A percentile compares a stretch with the other conserved stretches of the same genome.
Conservation (phyloP, 2,797 vertebrate genomes). For the Sylvia borin region DNA sequence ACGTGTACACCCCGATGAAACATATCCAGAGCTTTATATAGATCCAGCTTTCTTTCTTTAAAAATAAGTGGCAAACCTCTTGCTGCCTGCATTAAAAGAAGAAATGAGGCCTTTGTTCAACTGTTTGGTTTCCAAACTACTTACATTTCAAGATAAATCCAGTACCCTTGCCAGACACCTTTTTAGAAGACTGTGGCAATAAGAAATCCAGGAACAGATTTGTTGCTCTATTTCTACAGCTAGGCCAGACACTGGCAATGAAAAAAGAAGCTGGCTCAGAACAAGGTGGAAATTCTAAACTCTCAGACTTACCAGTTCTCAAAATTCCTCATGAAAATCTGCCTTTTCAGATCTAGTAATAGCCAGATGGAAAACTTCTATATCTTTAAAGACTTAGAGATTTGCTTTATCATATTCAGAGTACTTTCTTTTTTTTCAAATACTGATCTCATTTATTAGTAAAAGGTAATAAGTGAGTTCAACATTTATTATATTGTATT, state of each 20-base stretch:
- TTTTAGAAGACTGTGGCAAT: constrained; percentile 1
- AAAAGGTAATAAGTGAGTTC: no score
- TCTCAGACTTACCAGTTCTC: not conserved
- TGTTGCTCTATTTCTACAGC: constrained; percentile 14
- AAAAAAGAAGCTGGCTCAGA: constrained; percentile 21
- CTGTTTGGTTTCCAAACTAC: constrained; percentile 31
- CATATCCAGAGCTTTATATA: not conserved
- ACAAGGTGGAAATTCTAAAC: not conserved
- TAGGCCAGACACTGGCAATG: constrained; percentile 7
- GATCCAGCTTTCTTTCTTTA: not conserved
- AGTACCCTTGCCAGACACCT: not conserved
- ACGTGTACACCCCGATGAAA: not conserved
- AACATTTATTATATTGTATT: not conserved
- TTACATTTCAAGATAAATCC: constrained; percentile 48
- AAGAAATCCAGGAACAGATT: constrained; percentile 36
- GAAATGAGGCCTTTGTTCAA: constrained; percentile 15
- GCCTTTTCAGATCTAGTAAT: not conserved
- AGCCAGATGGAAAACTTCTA: not conserved
- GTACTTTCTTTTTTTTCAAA: not conserved
- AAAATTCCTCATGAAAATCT: not conserved
- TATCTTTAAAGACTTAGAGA: not conserved
- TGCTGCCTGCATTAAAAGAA: not conserved
- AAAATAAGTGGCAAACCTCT: not conserved
- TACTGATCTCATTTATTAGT: not conserved
- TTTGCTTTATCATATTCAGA: not conserved